Percentiles rank a stretch among this genome's conserved stretches.
phyloP scores from a whole-genome alignment of 1,140 invertebrate genomes.

The Drosophila pseudoananassae region DNA sequence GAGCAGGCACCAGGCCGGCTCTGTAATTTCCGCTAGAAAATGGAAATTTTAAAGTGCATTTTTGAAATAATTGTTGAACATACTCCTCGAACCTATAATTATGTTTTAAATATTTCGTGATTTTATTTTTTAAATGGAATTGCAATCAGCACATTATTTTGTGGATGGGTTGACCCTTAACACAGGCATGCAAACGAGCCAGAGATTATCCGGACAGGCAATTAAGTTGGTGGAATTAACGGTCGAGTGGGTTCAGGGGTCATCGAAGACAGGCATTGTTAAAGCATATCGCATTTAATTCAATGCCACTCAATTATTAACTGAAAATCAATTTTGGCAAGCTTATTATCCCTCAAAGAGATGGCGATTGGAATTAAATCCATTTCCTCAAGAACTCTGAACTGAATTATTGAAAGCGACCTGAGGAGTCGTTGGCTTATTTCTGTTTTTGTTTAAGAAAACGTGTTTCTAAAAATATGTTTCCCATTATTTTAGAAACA shows the following conservation, averaged over 20 bases:
- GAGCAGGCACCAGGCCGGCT: not conserved
- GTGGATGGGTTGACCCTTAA: constrained; percentile 7
- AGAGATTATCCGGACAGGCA: constrained; percentile 24
- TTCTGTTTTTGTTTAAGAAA: not conserved
- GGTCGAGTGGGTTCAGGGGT: constrained; percentile 24
- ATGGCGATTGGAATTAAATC: too few species aligned
- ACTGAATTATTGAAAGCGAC: too few species aligned
- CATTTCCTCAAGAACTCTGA: too few species aligned
- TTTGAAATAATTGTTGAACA: not conserved
- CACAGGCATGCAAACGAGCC: constrained; percentile 30
- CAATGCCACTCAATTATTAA: not conserved
- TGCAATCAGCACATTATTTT: constrained; percentile 39
- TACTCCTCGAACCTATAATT: not conserved
- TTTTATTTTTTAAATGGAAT: constrained; percentile 33
- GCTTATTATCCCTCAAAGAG: not conserved
- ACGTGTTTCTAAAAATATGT: constrained; percentile 9
- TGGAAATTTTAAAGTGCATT: not conserved
- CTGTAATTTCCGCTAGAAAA: constrained; percentile 44
- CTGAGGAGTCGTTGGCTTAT: not conserved
- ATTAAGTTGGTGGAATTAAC: constrained; percentile 56
- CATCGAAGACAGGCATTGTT: not conserved
- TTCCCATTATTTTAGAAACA: constrained; percentile 8
- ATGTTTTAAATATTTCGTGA: not conserved
- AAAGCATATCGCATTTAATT: not conserved
- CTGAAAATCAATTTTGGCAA: not conserved